Evolutionary conservation across 2,888 invertebrate species (phyloP).

Genomic region (Mechanitis messenoides): DNA sequence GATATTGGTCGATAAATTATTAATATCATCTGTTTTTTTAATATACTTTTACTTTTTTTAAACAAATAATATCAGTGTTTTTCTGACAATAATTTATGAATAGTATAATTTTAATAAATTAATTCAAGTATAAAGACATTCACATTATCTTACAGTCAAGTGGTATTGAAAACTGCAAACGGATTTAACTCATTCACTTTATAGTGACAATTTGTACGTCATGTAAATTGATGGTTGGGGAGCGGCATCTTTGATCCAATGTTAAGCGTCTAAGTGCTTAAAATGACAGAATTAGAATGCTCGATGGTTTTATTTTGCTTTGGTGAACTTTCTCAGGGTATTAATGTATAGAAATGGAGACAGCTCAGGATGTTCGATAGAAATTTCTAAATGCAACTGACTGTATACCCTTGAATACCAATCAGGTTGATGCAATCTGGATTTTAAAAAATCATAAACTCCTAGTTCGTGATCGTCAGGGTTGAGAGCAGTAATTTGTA

Average conservation of each 20-base stretch:
- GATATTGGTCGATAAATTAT: not conserved
- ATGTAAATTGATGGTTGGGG: slow-evolving; percentile 15
- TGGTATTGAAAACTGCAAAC: slow-evolving; percentile 19
- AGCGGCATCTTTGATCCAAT: slow-evolving; percentile 24
- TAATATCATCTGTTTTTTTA: not conserved
- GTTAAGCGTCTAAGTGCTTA: slow-evolving; percentile 12
- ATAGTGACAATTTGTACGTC: slow-evolving; percentile 28
- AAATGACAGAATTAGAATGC: slow-evolving; percentile 25
- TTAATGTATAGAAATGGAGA: not conserved
- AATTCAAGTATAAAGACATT: not conserved
- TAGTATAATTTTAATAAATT: not conserved
- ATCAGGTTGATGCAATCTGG: slow-evolving; percentile 6
- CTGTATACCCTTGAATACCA: not conserved
- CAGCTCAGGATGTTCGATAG: not conserved
- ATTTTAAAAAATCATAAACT: slow-evolving; percentile 18
- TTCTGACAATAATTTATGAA: slow-evolving; percentile 1
- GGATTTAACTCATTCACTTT: slow-evolving; percentile 30
- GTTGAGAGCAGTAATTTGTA: slow-evolving; percentile 13
- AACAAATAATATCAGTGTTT: not conserved
- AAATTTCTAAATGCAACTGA: slow-evolving; percentile 1
- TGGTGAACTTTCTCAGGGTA: slow-evolving; percentile 8
- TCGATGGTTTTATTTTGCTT: slow-evolving; percentile 8
- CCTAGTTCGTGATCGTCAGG: slow-evolving; percentile 21
- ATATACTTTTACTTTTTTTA: too few relatives aligned
- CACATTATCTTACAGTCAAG: slow-evolving; percentile 18